Base-by-base conservation (phyloP, 2,888 invertebrate genomes). In the Apamea sordens region DNA sequence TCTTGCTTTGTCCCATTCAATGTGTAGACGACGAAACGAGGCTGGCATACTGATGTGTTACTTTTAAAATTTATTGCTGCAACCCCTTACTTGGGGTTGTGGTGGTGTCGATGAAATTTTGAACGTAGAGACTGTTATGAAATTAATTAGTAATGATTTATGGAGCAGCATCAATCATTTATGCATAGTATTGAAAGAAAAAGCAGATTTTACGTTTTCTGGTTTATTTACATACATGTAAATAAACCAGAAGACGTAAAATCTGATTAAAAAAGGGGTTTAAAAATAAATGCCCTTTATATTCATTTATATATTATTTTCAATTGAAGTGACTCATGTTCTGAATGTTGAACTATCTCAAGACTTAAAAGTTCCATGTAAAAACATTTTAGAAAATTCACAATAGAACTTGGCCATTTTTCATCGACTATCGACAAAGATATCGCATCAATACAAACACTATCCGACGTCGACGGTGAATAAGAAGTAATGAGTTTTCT, bases 401-500 rank as follows among this genome's bases (percentile, higher is more conserved):
- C 53, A 73, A 79, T 63, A 36, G 28, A 50, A 71, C n/a, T 65
- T 64, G 11, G 32, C 15, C 61, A 83, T 77, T 76, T 87, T 84
- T 86, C 82, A 88, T 89, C 85, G 85, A 90, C 83, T 89, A 91
- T 92, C 93, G 93, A 93, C 88, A 92, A 86, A 77, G 78, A 84
- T 86, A 80, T 76, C 68, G 69, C 85, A 80, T 83, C 83, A 79
- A 83, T 90, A 86, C 90, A 88, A 89, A 90, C 87, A 90, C 94
- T 94, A 93, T 85, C 88, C 84, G 80, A 88, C 91, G 89, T 87
- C 91, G 92, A 88, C 90, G 90, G 91, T 94, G 95, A 95, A 96
- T 95, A 94, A 96, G 95, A 94, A 96, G 95, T 95, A 96, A 96
- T 95, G 96, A 96, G 95, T 95, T 96, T 96, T 96, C 96, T 96